A percentile compares a stretch with the other conserved stretches of the same genome.
These are phyloP conservation scores for Dorcus parallelipipedus DNA, from an alignment of 2,888 invertebrate genomes.

Conservation along the genomic window DNA sequence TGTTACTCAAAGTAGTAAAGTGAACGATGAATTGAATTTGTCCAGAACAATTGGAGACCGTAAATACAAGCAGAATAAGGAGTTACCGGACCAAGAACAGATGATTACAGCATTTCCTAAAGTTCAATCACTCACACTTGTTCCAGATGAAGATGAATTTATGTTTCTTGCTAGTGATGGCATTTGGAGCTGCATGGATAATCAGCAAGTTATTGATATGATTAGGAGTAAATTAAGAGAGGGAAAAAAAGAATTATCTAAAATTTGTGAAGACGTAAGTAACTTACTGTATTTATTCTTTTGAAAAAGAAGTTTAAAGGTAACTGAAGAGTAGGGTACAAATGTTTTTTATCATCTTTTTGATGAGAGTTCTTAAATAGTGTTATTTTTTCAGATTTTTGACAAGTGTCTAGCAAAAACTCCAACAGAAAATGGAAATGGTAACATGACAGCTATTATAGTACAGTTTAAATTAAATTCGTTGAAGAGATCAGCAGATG, in stretches of 20 bases:
- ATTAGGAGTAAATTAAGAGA: conserved; percentile 67
- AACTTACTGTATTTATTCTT: neutral
- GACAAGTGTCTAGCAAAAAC: conserved; percentile 84
- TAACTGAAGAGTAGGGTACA: no score
- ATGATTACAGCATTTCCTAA: conserved; percentile 97
- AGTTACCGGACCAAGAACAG: conserved; percentile 79
- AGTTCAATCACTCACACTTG: conserved; percentile 71
- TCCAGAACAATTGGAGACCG: conserved; percentile 97
- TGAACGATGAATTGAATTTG: conserved; percentile 94
- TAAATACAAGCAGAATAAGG: conserved; percentile 85
- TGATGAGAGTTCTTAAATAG: neutral
- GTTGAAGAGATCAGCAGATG: conserved; percentile 37
- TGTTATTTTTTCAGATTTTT: conserved; percentile 68
- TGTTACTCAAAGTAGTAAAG: conserved; percentile 88
- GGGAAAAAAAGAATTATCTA: conserved; percentile 68
- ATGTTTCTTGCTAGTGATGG: conserved; percentile 94
- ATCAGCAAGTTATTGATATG: conserved; percentile 92
- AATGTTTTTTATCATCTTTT: no score
- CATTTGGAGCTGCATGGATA: conserved; percentile 95
- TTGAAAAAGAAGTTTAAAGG: neutral
- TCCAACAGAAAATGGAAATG: conserved; percentile 57
- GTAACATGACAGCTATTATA: conserved; percentile 98
- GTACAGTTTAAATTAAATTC: conserved; percentile 65
- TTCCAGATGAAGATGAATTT: conserved; percentile 82
- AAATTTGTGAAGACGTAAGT: conserved; percentile 90